These are phyloP conservation scores for Ophonus ardosiacus DNA, from an alignment of 2,888 invertebrate species.

Conservation along the genomic window DNA sequence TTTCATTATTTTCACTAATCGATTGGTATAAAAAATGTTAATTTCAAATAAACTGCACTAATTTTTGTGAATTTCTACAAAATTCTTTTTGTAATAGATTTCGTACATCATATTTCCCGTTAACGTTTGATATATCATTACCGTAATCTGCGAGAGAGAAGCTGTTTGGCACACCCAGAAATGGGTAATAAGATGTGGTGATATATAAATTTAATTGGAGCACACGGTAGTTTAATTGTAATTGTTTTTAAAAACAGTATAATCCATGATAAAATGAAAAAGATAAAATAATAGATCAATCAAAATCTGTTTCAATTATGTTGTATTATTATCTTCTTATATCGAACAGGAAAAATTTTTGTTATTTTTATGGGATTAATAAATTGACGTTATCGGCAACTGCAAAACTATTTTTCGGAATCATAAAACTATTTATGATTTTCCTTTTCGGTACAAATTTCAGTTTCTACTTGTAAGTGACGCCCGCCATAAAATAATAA, in stretches of 20 bases:
- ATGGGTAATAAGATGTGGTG: too few species aligned
- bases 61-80: too few species aligned
- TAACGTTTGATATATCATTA: too few species aligned
- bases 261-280: neutral
- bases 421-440: neutral
- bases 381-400: neutral
- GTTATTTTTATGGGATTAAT: neutral
- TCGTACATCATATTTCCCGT: too few species aligned
- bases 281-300: neutral
- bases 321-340: neutral
- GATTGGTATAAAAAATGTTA: too few species aligned
- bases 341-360: neutral
- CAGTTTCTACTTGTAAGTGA: neutral
- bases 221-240: neutral
- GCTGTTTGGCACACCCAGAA: too few species aligned
- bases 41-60: too few species aligned
- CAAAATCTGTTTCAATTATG: neutral
- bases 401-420: neutral
- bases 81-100: too few species aligned
- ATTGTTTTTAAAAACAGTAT: slow-evolving; percentile 41
- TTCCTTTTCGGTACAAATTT: neutral
- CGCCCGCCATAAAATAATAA: slow-evolving; percentile 30
- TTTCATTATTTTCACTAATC: too few species aligned
- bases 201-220: too few species aligned
- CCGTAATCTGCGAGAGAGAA: too few species aligned